phyloP scores from a whole-genome alignment of 1,140 invertebrate species.

The Meteorus sp. region DNA sequence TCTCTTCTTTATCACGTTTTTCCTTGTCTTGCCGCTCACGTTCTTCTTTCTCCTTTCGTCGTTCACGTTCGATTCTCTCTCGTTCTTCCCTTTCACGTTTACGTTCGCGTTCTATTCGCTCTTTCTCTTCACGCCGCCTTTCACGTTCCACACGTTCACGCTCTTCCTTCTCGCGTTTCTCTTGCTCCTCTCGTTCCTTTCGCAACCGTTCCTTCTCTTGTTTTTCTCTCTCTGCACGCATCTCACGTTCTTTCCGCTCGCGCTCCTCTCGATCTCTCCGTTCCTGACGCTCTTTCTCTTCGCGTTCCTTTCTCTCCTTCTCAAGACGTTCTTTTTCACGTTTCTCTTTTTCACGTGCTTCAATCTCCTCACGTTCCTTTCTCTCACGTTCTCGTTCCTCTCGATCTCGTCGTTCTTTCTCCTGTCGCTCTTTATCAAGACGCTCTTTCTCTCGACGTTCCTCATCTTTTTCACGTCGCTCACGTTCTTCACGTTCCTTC shows the following conservation, averaged over 20 bases:
- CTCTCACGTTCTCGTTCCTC: slow-evolving; percentile 42
- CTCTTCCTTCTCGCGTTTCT: slow-evolving; percentile 40
- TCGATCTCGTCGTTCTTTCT: slow-evolving; percentile 48
- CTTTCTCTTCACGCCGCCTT: slow-evolving; percentile 49
- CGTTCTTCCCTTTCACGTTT: slow-evolving; percentile 38
- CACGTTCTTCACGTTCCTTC: slow-evolving; percentile 52
- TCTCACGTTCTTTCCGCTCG: slow-evolving; percentile 46
- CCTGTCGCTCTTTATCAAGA: slow-evolving; percentile 45
- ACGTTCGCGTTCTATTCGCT: slow-evolving; percentile 47
- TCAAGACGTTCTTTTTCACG: slow-evolving; percentile 40
- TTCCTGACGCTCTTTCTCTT: slow-evolving; percentile 26
- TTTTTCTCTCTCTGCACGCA: slow-evolving; percentile 39
- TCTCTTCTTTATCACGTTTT: slow-evolving; percentile 55
- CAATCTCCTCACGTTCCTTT: slow-evolving; percentile 52
- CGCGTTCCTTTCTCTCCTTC: slow-evolving; percentile 29
- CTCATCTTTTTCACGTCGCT: slow-evolving; percentile 56
- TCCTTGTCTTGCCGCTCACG: slow-evolving; percentile 53
- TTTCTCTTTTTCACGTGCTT: slow-evolving; percentile 52
- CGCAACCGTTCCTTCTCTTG: slow-evolving; percentile 6
- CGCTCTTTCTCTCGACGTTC: slow-evolving; percentile 53
- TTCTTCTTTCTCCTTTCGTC: slow-evolving; percentile 43
- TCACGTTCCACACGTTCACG: slow-evolving; percentile 51
- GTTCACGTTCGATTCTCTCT: slow-evolving; percentile 38
- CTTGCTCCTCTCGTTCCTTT: slow-evolving; percentile 44
- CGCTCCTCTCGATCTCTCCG: slow-evolving; percentile 38